phyloP scores from a whole-genome alignment of 2,113 vertebrate genomes.

The Sinosuthora webbiana region DNA sequence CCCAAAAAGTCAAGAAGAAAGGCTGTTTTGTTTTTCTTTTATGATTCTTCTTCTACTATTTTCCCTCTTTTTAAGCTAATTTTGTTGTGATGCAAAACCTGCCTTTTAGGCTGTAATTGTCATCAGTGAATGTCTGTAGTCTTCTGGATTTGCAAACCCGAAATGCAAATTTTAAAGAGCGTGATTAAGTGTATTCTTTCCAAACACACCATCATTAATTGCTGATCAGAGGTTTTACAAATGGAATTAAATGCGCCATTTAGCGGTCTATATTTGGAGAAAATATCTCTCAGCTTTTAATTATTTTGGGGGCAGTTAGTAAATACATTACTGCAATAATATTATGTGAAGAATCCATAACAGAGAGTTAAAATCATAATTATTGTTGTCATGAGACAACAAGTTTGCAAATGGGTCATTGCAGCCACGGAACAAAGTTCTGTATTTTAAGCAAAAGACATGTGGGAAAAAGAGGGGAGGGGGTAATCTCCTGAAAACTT shows the following conservation, averaged over 20 bases:
- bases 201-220: not conserved
- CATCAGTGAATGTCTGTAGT: not conserved
- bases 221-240: not conserved
- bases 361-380: not conserved
- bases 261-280: not conserved
- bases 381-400: not conserved
- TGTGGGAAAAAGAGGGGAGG: fast-evolving
- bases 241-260: not conserved
- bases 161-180: not conserved
- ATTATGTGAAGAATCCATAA: not conserved
- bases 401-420: not conserved
- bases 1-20: not conserved
- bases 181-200: not conserved
- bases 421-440: not conserved
- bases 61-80: not conserved
- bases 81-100: not conserved
- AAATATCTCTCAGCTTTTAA: not conserved
- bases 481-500: not conserved
- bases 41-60: not conserved
- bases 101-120: not conserved
- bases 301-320: not conserved
- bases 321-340: not conserved
- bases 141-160: not conserved
- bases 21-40: not conserved
- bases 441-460: not conserved